A percentile compares a stretch with the other conserved stretches of the same genome.
These are phyloP conservation scores for Spinus olivaceus DNA, from an alignment of 2,797 vertebrate species.

Conservation along the genomic window DNA sequence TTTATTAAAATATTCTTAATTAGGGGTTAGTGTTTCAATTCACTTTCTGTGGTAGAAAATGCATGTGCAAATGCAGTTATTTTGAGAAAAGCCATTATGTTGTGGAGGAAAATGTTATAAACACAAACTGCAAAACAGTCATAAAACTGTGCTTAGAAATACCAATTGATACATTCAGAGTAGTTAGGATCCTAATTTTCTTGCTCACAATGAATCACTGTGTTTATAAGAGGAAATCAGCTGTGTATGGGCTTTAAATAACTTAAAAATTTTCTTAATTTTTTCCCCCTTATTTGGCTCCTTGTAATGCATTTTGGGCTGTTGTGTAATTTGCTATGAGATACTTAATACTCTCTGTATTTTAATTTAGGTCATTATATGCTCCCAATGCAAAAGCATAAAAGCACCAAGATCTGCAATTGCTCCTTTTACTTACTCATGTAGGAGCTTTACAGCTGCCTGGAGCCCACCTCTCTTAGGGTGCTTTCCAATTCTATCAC, in stretches of 20 bases:
- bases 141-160: not conserved
- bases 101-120: not conserved
- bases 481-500: not conserved
- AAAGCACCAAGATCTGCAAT: not conserved
- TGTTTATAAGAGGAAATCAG: not conserved
- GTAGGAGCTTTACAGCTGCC: not conserved
- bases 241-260: not conserved
- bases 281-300: not conserved
- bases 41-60: not conserved
- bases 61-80: not conserved
- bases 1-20: not conserved
- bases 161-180: not conserved
- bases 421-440: not conserved
- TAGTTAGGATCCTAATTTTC: not conserved
- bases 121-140: not conserved
- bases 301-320: accelerated
- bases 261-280: accelerated
- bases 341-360: not conserved
- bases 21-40: not conserved
- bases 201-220: not conserved
- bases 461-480: not conserved
- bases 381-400: not conserved
- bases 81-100: not conserved
- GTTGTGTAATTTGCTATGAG: not conserved
- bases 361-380: not conserved